Percentiles rank a stretch among this genome's conserved stretches.
Evolutionary conservation across 2,797 vertebrate genomes (phyloP).

Genomic region (Malurus splendens): DNA sequence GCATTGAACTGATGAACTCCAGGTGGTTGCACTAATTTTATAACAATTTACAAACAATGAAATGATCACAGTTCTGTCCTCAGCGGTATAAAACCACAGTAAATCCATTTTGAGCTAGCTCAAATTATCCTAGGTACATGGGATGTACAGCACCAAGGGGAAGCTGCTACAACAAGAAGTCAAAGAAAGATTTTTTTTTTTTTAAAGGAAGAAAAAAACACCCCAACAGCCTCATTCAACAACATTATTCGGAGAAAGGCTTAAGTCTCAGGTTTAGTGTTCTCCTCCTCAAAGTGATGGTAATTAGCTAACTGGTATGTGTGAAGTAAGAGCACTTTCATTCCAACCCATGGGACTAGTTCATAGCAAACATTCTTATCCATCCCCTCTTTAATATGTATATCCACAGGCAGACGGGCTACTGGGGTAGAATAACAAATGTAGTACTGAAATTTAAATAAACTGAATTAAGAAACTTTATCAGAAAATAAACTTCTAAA

Average conservation of each 20-base stretch:
- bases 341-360: not conserved
- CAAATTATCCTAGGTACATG: not conserved
- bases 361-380: not conserved
- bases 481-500: not conserved
- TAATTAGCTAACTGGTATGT: not conserved
- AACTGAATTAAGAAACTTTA: not conserved
- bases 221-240: not conserved
- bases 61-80: not conserved
- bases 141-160: not conserved
- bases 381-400: not conserved
- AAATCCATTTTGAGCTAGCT: not conserved
- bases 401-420: not conserved
- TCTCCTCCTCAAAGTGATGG: not conserved
- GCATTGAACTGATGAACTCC: not conserved
- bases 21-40: not conserved
- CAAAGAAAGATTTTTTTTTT: not conserved
- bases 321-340: not conserved
- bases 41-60: not conserved
- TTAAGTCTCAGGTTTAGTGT: not conserved
- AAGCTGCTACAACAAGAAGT: not conserved
- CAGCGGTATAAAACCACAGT: not conserved
- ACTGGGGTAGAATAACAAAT: not conserved
- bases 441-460: not conserved
- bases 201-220: not conserved
- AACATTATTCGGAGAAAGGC: not conserved